phyloP scores from a whole-genome alignment of 2,113 vertebrate genomes.

The Tauraco erythrolophus region DNA sequence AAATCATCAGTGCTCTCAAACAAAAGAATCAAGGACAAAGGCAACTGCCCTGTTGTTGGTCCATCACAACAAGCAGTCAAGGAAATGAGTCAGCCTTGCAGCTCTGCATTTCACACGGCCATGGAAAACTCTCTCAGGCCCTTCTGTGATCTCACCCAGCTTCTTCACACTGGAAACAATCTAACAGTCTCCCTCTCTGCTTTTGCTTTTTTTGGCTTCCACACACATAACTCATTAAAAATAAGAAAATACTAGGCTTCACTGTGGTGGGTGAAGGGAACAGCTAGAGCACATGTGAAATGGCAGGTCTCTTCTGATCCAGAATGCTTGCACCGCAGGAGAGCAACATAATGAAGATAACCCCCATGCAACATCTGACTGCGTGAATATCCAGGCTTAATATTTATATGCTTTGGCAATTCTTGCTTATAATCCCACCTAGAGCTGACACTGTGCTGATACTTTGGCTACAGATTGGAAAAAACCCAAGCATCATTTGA shows the following conservation, averaged over 20 bases:
- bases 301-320: slow-evolving; percentile 35
- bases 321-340: slow-evolving; percentile 17
- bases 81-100: neutral
- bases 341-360: neutral
- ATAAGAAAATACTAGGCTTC: neutral
- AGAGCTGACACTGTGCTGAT: neutral
- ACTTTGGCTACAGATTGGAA: neutral
- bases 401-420: neutral
- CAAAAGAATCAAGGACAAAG: neutral
- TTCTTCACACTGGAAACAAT: neutral
- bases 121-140: neutral
- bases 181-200: neutral
- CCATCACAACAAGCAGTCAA: neutral
- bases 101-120: neutral
- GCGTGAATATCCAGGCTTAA: neutral
- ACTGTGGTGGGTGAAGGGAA: slow-evolving; percentile 20
- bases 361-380: neutral
- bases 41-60: neutral
- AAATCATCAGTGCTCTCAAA: neutral
- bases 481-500: neutral
- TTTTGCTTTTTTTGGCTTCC: neutral
- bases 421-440: neutral
- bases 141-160: neutral
- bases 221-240: slow-evolving; percentile 12
- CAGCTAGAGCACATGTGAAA: slow-evolving; percentile 38